Evolutionary conservation across 2,113 vertebrate genomes (phyloP).

Genomic region (Thamnaconus septentrionalis): DNA sequence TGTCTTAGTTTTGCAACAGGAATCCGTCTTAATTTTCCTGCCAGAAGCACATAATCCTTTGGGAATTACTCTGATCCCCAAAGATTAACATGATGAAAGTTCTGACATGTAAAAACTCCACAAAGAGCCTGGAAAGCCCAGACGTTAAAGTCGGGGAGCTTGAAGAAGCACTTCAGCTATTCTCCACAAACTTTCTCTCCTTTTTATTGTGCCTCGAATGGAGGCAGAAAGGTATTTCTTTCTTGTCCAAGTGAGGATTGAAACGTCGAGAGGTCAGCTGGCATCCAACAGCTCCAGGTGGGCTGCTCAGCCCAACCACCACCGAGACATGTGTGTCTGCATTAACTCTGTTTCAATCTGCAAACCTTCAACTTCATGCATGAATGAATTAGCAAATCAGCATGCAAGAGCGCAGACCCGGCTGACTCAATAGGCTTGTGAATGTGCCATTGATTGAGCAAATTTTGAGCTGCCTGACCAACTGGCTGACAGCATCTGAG

Average conservation of each 20-base stretch:
- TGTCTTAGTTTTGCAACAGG: background rate
- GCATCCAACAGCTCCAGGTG: slow-evolving; percentile 6
- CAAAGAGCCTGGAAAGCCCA: slow-evolving; percentile 28
- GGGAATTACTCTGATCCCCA: background rate
- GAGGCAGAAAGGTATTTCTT: background rate
- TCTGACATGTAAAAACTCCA: background rate
- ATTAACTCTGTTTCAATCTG: slow-evolving; percentile 6
- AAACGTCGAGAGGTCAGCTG: slow-evolving; percentile 54
- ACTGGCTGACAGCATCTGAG: slow-evolving; percentile 20
- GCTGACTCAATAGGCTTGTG: slow-evolving; percentile 21
- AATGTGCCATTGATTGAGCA: slow-evolving; percentile 46
- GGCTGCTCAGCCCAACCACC: background rate
- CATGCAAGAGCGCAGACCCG: slow-evolving; percentile 1
- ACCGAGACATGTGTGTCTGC: slow-evolving; percentile 37
- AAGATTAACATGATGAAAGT: slow-evolving; percentile 12
- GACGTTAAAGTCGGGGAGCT: slow-evolving; percentile 6
- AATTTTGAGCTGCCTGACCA: slow-evolving; percentile 30
- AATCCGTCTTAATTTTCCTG: slow-evolving; percentile 2
- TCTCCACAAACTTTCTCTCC: background rate
- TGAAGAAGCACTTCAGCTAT: slow-evolving; percentile 5
- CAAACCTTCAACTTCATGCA: slow-evolving; percentile 13
- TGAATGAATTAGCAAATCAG: slow-evolving; percentile 35
- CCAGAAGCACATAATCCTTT: background rate
- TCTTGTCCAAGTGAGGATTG: slow-evolving; percentile 33
- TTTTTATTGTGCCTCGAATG: slow-evolving; percentile 1